phyloP scores from a whole-genome alignment of 2,797 vertebrate genomes.

The Momotus momota region DNA sequence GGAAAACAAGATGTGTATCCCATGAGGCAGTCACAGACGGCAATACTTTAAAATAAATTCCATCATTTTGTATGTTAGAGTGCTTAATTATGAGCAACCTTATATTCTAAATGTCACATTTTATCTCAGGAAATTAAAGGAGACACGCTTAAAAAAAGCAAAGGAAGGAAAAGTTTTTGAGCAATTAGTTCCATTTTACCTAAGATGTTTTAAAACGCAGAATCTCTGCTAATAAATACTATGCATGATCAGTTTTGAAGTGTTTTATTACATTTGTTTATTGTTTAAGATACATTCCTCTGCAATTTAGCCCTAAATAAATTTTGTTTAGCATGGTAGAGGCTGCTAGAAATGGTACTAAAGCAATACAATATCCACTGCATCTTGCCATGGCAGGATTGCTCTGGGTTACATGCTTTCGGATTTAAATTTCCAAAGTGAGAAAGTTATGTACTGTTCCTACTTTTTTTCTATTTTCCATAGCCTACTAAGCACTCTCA shows the following conservation, averaged over 20 bases:
- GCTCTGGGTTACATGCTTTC: neutral
- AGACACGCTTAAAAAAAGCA: constrained; percentile 8
- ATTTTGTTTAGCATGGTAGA: neutral
- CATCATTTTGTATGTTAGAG: constrained; percentile 38
- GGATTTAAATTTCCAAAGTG: neutral
- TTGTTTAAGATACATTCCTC: constrained; percentile 9
- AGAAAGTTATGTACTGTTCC: neutral
- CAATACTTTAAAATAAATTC: constrained; percentile 42
- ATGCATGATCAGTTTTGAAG: constrained; percentile 40
- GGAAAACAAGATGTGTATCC: constrained; percentile 16
- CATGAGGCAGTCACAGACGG: neutral
- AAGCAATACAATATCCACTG: neutral
- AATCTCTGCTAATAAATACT: constrained; percentile 61
- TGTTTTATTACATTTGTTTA: constrained; percentile 34
- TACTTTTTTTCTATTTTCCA: neutral
- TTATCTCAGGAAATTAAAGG: constrained; percentile 72
- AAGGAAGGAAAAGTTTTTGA: constrained; percentile 59
- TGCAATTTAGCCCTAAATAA: neutral
- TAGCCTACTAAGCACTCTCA: neutral
- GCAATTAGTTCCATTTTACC: constrained; percentile 45
- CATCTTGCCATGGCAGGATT: neutral
- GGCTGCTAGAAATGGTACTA: neutral
- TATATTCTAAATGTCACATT: constrained; percentile 4
- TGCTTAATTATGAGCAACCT: constrained; percentile 60
- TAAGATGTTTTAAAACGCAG: neutral